phyloP scores from a whole-genome alignment of 2,888 invertebrate species.

The Portevinia maculata region DNA sequence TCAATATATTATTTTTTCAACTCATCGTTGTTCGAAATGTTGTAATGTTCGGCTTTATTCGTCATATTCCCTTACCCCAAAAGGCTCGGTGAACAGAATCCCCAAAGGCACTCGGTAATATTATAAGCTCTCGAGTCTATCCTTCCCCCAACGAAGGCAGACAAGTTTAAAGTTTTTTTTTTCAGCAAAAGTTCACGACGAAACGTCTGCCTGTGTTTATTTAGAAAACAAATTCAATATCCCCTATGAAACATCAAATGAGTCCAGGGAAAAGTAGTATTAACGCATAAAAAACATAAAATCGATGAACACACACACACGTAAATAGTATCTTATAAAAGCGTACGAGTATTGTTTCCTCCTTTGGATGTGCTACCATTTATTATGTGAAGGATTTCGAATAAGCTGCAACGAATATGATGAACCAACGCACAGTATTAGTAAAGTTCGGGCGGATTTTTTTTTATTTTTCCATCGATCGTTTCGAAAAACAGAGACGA shows the following conservation, averaged over 20 bases:
- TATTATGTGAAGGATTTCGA: constrained; percentile 1
- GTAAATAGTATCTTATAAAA: not conserved
- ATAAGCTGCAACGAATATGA: not conserved
- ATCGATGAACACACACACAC: constrained; percentile 34
- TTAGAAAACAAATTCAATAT: constrained; percentile 56
- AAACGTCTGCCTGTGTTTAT: constrained; percentile 31
- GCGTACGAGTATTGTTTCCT: not conserved
- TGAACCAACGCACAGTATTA: not conserved
- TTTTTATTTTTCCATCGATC: constrained; percentile 28
- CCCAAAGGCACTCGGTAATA: constrained; percentile 59
- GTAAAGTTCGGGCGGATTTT: not conserved
- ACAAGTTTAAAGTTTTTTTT: constrained; percentile 32
- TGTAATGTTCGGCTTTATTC: not conserved
- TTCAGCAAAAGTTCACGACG: not conserved
- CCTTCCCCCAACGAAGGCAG: constrained; percentile 18
- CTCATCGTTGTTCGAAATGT: too few relatives aligned
- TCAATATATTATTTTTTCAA: too few relatives aligned
- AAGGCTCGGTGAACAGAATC: constrained; percentile 5
- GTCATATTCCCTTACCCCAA: not conserved
- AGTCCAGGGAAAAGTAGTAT: constrained; percentile 56
- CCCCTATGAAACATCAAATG: constrained; percentile 39
- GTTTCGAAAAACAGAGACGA: not conserved
- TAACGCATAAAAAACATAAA: constrained; percentile 51
- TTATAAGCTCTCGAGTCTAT: constrained; percentile 47
- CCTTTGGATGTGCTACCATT: not conserved